phyloP scores from a whole-genome alignment of 2,113 vertebrate species.

The Myiopsitta monachus region DNA sequence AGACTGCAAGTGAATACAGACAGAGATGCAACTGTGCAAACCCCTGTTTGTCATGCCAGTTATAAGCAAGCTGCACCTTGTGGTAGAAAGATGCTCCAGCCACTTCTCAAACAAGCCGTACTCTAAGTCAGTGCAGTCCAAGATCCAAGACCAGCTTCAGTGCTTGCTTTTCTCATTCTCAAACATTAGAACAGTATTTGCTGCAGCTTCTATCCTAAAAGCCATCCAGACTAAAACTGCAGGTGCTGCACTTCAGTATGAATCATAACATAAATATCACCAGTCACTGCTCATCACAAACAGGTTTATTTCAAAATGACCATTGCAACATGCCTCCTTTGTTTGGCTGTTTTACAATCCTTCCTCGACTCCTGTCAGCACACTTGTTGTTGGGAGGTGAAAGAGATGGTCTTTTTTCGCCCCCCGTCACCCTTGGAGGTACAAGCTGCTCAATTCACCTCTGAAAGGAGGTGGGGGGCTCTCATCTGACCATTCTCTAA shows the following conservation, averaged over 20 bases:
- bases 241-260: not conserved
- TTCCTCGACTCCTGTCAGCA: not conserved
- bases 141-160: not conserved
- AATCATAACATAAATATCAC: not conserved
- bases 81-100: not conserved
- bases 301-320: slow-evolving; percentile 47
- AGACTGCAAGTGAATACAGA: not conserved
- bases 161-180: not conserved
- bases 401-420: not conserved
- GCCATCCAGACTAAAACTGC: not conserved
- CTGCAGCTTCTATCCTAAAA: not conserved
- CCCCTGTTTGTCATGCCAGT: not conserved
- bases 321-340: slow-evolving; percentile 34
- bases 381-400: not conserved
- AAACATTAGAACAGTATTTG: not conserved
- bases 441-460: not conserved
- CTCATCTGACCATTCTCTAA: not conserved
- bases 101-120: not conserved
- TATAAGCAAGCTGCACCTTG: not conserved
- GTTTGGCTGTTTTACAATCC: not conserved
- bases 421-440: not conserved
- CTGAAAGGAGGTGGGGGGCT: not conserved
- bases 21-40: not conserved
- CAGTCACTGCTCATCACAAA: slow-evolving; percentile 2
- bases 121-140: not conserved